These are phyloP conservation scores for Bettongia penicillata DNA, from an alignment of 2,113 vertebrate genomes.

Conservation along the genomic window DNA sequence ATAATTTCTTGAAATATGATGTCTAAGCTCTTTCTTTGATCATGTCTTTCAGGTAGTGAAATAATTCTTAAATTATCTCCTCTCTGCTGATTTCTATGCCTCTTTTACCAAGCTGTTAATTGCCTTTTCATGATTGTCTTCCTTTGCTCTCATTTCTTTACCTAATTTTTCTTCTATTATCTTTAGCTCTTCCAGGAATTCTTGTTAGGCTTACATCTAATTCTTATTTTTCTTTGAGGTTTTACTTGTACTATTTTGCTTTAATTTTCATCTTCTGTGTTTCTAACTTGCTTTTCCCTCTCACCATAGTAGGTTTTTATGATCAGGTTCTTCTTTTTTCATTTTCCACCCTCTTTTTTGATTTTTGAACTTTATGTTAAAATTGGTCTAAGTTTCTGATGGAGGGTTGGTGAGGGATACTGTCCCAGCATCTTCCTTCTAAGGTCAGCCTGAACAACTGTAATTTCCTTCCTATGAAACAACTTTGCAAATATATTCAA, in stretches of 20 bases:
- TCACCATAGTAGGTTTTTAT: background rate
- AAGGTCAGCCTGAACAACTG: background rate
- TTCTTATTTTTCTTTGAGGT: background rate
- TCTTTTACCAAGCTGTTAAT: background rate
- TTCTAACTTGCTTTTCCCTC: background rate
- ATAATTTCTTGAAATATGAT: background rate
- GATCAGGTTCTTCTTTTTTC: background rate
- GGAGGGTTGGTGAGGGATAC: background rate
- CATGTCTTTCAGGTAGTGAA: background rate
- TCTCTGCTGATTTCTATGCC: background rate
- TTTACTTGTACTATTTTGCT: background rate
- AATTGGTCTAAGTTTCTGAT: background rate
- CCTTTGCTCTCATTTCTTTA: background rate
- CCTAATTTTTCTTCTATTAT: background rate
- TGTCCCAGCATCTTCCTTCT: background rate
- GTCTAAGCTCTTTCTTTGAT: background rate
- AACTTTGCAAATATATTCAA: background rate
- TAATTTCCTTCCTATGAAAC: background rate
- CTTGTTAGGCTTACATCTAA: background rate
- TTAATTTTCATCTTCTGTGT: background rate
- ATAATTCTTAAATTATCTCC: background rate
- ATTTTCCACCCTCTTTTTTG: background rate
- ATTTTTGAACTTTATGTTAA: background rate
- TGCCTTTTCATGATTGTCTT: background rate
- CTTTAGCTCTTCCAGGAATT: background rate